Base-by-base conservation (phyloP, 2,797 vertebrate genomes). In the Ctenopoma multispine region DNA sequence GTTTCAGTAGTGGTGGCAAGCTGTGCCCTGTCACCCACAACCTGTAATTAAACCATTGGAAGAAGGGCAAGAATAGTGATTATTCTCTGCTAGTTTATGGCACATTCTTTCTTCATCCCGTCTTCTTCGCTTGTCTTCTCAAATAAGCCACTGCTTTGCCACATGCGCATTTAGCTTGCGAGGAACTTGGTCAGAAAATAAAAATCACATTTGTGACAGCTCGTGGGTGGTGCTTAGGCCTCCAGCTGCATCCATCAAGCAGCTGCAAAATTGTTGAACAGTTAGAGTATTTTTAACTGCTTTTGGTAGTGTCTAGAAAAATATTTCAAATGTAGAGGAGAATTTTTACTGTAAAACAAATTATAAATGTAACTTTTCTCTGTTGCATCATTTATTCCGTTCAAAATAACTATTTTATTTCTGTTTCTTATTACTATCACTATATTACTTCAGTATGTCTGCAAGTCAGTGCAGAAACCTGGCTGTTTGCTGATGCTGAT, bases 1-100 rank as follows among this genome's bases (percentile, higher is more conserved):
- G 40, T 74, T 57, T 72, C 70, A 50, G 54, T 38, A 5, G 34
- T 24, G 55, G 46, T 63, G 58, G 36, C 77, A 79, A 63, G 76
- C 80, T 77, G 81, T 34, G 69, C 50, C 31, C 65, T 40, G 51
- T 71, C 68, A 70, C 62, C 68, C 34, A 15, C 44, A 59, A 55
- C 57, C 74, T 15, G 12, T 80, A 78, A 87, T 87, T 81, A 83
- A 77, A 79, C 43, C 73, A 51, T 77, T 71, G 46, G 44, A 75
- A 36, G 71, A 64, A 36, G 49, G 21, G 31, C 51, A 56, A 78
- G 41, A 27, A 40, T 3, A 41, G 76, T 63, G 69, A 81, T 83
- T 68, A 78, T 69, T 84, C 76, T 68, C 31, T 68, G 67, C 4
- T 24, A 21, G 51, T 84, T 85, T 59, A 63, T 75, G 68, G 29